Base-by-base conservation (phyloP, 1,140 invertebrate species). In the Brachionus asplanchnoidis region DNA sequence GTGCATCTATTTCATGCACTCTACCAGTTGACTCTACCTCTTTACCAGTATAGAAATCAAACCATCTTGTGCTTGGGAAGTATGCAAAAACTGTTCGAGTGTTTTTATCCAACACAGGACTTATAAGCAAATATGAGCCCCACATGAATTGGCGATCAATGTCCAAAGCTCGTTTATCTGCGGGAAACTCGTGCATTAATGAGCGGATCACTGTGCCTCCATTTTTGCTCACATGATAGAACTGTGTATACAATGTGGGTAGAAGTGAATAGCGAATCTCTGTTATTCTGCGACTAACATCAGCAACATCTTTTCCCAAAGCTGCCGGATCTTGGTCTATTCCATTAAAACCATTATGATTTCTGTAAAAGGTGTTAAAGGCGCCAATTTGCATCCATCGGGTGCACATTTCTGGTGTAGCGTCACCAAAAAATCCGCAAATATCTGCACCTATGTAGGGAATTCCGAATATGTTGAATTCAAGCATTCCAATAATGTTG, bases 361-460 rank as follows among this genome's bases (percentile, higher is more conserved):
- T 90, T 65, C 89, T 85, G 87, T 89, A 88, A 84, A 90, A 90
- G 7, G 89, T 88, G 83, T 90, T 89, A 84, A 90, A 90, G 8
- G 87, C 87, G 2, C 95, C 95, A 5, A 92, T 85, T 85, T 92
- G 90, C 87, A 88, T 88, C 92, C 92, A 92, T 50, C 84, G 32
- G 3, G 36, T 50, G 85, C 92, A 92, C 68, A 92, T 87, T 80
- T 92, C 90, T 42, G 88, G 88, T 0, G 94, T 95, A 0, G 95
- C 93, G 87, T 95, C 93, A 3, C 92, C 93, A 86, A 92, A 91
- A 89, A 96, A 97, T 0, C 95, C 95, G 90, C 95, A 97, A 86
- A 97, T 95, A 89, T 97, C 95, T 3, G 95, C 93, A 1, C 95
- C 95, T 88, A 95, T 93, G 53, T 95, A 91, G 9, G 94, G 94